These are phyloP conservation scores for Capitulum mitella DNA, from an alignment of 2,888 invertebrate species.

Conservation along the genomic window DNA sequence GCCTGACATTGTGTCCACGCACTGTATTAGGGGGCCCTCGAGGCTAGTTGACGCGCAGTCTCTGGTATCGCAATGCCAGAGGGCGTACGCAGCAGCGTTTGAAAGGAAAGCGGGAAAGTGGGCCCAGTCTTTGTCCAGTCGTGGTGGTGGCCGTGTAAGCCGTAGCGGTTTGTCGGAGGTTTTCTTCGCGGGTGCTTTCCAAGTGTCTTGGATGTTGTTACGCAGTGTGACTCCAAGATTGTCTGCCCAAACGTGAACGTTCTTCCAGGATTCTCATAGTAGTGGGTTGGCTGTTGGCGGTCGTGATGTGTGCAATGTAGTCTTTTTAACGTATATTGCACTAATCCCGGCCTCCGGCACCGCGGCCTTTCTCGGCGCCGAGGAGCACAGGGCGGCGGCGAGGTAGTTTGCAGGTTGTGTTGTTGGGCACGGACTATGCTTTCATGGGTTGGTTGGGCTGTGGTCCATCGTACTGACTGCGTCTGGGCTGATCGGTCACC, in stretches of 20 bases:
- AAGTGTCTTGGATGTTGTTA: too few relatives aligned
- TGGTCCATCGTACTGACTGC: too few relatives aligned
- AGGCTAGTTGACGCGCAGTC: not conserved
- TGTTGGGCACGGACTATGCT: too few relatives aligned
- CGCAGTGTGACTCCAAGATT: too few relatives aligned
- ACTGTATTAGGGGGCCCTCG: not conserved
- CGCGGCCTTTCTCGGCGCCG: not conserved
- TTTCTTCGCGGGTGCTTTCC: too few relatives aligned
- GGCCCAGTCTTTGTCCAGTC: constrained; percentile 2
- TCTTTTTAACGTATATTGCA: not conserved
- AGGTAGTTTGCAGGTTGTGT: too few relatives aligned
- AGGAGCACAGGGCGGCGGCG: too few relatives aligned
- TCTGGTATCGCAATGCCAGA: not conserved
- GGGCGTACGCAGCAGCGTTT: not conserved
- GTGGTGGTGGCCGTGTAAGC: not conserved
- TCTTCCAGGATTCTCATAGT: too few relatives aligned
- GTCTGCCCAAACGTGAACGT: too few relatives aligned
- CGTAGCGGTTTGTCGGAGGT: not conserved
- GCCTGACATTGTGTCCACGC: not conserved
- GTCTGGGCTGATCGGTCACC: too few relatives aligned
- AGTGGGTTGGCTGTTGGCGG: constrained; percentile 3
- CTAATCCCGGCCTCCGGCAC: constrained; percentile 23
- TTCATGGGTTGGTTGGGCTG: too few relatives aligned
- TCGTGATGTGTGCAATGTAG: constrained; percentile 20
- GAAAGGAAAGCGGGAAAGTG: constrained; percentile 21